Evolutionary conservation across 2,113 vertebrate genomes (phyloP), one percentile per base, ranked within the genome.

Genomic region (Siniperca chuatsi): DNA sequence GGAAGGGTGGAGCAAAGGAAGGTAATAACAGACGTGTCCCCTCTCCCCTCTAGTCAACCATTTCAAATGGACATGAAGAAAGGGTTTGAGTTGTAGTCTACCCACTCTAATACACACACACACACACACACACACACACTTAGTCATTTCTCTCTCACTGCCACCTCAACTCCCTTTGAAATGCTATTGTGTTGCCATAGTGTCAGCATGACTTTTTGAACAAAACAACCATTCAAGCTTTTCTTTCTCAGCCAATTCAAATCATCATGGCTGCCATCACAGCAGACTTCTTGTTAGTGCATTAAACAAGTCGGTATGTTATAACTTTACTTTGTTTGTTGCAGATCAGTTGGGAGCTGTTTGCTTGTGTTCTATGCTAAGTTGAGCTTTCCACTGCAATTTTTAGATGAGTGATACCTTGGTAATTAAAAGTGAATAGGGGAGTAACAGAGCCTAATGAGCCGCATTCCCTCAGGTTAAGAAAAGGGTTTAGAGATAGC

Each of bases 1-100:
- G 62, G 84, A 70, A 79, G 79, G 89, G 76, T 57, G 88, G 87
- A 88, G 87, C 84, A 48, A 82, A 75, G 64, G 68, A 80, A 89
- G 79, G 40, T 90, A 85, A 92, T 89, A 87, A 84, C 78, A 67
- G 68, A 68, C 11, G 1, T 69, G 80, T 72, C 85, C 75, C 44
- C 66, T 70, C 75, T 85, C 71, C 76, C 71, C 29, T 85, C 23
- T 44, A 81, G 76, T 88, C 72, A 87, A 52, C 61, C 74, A 64
- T 80, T 78, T 54, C 78, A 86, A 75, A 77, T 61, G 61, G 55
- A 78, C 80, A 60, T 8, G 40, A 72, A 81, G 76, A 85, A 87
- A 86, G 67, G 48, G 37, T 83, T 72, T 46, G 60, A 48, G 37
- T 72, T 75, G 78, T 78, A 37, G 76, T 64, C 66, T 60, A 21